A percentile compares a stretch with the other conserved stretches of the same genome.
These are phyloP conservation scores for Remorina albescens DNA, from an alignment of 2,797 vertebrate genomes.

Conservation along the genomic window DNA sequence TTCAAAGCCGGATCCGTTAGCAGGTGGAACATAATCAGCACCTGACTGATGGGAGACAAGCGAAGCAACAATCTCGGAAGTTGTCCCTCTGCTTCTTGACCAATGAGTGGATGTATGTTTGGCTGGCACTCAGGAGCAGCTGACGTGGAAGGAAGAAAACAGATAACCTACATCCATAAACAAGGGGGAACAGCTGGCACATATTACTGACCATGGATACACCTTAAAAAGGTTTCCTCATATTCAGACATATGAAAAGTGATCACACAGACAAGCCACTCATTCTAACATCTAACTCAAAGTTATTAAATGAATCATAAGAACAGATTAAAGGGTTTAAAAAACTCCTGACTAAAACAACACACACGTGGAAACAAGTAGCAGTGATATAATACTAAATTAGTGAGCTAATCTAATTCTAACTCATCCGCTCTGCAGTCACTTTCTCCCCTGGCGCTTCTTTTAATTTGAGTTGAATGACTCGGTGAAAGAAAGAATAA, in stretches of 20 bases:
- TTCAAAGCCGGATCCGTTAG: conserved; percentile 70
- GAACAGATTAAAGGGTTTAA: not conserved
- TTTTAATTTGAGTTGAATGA: not conserved
- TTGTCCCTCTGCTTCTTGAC: too few relatives aligned
- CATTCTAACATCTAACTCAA: not conserved
- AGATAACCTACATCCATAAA: not conserved
- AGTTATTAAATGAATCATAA: not conserved
- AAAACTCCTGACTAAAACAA: not conserved
- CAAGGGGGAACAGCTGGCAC: not conserved
- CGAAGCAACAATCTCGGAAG: not conserved
- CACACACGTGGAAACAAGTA: not conserved
- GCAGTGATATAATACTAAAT: not conserved
- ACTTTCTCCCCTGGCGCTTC: not conserved
- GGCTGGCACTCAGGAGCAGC: not conserved
- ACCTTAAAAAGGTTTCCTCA: not conserved
- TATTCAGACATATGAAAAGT: not conserved
- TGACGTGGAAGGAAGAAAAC: not conserved
- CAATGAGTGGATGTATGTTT: not conserved
- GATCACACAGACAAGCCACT: not conserved
- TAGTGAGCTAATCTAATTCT: conserved; percentile 16
- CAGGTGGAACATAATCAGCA: conserved; percentile 75
- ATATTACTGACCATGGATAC: not conserved
- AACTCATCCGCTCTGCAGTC: not conserved
- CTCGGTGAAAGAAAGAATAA: not conserved
- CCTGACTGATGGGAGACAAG: conserved; percentile 7